phyloP scores from a whole-genome alignment of 2,888 invertebrate genomes.

The Clunio marinus region DNA sequence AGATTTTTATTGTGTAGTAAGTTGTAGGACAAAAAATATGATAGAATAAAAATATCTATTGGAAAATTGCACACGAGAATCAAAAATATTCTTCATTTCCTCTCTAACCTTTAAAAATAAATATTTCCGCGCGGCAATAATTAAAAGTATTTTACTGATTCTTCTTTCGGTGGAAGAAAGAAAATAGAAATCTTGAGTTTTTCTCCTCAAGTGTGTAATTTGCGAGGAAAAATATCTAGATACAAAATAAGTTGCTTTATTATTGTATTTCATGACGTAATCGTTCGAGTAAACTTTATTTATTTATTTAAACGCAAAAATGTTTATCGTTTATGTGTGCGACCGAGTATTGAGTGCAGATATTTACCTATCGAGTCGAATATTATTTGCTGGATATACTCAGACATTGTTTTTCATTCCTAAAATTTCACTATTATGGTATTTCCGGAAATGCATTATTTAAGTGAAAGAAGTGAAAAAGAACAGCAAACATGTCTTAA shows the following conservation, averaged over 20 bases:
- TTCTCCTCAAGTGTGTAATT: conserved; percentile 2
- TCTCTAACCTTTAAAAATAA: conserved; percentile 1
- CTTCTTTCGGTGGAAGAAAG: background rate
- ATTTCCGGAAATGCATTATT: no score
- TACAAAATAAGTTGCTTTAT: conserved; percentile 4
- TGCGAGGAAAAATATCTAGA: background rate
- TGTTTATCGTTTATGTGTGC: background rate
- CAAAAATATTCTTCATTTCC: no score
- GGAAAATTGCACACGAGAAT: conserved; percentile 1
- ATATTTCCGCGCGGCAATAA: background rate
- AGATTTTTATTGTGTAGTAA: conserved; percentile 2
- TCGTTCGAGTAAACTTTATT: no score
- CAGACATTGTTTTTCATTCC: no score
- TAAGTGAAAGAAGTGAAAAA: no score
- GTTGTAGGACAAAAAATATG: background rate
- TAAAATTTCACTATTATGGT: no score
- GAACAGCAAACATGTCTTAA: no score
- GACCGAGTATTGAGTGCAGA: no score
- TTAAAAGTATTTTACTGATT: background rate
- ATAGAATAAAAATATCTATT: background rate
- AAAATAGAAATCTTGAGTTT: background rate
- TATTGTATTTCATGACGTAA: conserved; percentile 21
- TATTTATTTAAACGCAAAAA: background rate
- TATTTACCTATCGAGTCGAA: no score
- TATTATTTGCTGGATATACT: no score